These are phyloP conservation scores for Ctenosaura bakeri DNA, from an alignment of 2,797 vertebrate genomes.

Conservation along the genomic window DNA sequence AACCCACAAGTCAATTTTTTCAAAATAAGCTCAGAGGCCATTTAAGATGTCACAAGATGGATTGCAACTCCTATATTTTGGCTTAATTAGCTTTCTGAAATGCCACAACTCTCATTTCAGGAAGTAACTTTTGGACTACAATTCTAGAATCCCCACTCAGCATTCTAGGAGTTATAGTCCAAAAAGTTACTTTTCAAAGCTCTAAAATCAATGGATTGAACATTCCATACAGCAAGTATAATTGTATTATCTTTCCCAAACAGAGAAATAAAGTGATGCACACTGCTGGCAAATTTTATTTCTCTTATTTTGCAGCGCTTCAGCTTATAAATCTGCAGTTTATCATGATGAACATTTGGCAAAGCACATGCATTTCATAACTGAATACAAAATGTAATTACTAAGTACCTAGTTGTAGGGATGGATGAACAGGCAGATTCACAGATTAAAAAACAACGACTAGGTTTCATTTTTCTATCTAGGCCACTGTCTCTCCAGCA, in stretches of 20 bases:
- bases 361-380: background rate
- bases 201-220: background rate
- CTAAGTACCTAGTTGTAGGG: too few relatives aligned
- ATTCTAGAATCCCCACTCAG: background rate
- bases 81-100: background rate
- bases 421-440: too few relatives aligned
- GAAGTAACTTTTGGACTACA: background rate
- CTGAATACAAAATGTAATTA: too few relatives aligned
- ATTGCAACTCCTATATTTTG: background rate
- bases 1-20: background rate
- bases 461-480: background rate
- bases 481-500: background rate
- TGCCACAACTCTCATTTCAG: too few relatives aligned
- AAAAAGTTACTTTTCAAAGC: too few relatives aligned
- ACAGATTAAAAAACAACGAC: background rate
- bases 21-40: background rate
- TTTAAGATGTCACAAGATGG: background rate
- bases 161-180: too few relatives aligned
- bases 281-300: background rate
- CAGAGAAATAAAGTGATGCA: background rate
- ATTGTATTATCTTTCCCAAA: background rate
- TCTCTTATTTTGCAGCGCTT: background rate
- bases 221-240: background rate
- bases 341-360: background rate
- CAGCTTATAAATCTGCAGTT: background rate